phyloP scores from a whole-genome alignment of 2,113 vertebrate species.

The Larimichthys polyactis region DNA sequence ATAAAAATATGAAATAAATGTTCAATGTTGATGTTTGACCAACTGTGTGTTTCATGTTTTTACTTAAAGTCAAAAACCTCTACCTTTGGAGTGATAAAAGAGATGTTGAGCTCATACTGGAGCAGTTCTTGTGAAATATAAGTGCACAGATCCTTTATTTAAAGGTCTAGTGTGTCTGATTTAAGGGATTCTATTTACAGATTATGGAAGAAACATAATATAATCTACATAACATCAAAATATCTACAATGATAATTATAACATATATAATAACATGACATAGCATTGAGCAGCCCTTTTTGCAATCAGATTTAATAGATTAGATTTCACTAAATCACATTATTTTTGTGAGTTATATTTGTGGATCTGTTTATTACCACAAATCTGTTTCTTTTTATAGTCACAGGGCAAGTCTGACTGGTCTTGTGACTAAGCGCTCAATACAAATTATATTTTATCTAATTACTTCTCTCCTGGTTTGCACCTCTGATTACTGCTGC shows the following conservation, averaged over 20 bases:
- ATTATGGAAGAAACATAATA: too few species aligned
- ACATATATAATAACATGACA: neutral
- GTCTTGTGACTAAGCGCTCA: neutral
- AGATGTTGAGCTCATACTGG: neutral
- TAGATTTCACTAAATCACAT: neutral
- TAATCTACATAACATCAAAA: too few species aligned
- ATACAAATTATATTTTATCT: neutral
- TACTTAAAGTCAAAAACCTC: neutral
- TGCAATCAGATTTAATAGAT: neutral
- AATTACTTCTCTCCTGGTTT: neutral
- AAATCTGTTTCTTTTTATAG: neutral
- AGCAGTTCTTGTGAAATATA: too few species aligned
- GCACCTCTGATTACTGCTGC: neutral
- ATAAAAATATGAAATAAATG: conserved; percentile 72
- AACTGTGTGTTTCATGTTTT: conserved; percentile 48
- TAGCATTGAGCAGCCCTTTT: neutral
- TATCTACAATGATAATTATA: too few species aligned
- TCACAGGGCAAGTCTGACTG: neutral
- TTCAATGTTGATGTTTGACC: conserved; percentile 61
- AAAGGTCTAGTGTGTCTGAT: too few species aligned
- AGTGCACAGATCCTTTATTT: too few species aligned
- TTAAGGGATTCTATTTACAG: too few species aligned
- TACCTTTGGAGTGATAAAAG: neutral
- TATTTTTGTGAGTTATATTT: neutral
- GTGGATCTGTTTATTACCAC: neutral